These are phyloP conservation scores for Poecile montanus DNA, from an alignment of 2,797 vertebrate species.

Conservation along the genomic window DNA sequence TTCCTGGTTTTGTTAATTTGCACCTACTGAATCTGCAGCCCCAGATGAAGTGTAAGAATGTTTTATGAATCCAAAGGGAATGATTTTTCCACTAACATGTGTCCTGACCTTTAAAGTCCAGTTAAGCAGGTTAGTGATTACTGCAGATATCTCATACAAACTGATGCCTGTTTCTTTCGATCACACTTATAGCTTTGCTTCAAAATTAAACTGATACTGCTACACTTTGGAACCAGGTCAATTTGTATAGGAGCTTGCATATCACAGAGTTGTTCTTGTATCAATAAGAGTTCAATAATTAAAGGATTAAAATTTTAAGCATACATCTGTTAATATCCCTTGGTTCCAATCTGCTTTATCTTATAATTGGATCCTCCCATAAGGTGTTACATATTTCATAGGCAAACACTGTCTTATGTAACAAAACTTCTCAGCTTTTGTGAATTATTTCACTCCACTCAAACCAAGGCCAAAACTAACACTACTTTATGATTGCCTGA, in stretches of 20 bases:
- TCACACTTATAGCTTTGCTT: not conserved
- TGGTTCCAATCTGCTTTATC: not conserved
- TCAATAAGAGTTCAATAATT: not conserved
- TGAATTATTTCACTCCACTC: not conserved
- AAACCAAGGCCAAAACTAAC: not conserved
- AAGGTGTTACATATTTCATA: not conserved
- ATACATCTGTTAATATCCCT: not conserved
- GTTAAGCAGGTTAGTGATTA: not conserved
- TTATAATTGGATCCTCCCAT: slow-evolving; percentile 11
- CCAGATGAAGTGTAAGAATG: not conserved
- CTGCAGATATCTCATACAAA: not conserved
- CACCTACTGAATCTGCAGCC: not conserved
- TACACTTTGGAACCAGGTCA: not conserved
- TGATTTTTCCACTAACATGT: not conserved
- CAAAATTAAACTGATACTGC: not conserved
- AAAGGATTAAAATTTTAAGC: not conserved
- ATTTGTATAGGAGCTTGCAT: not conserved
- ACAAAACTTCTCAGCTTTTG: not conserved
- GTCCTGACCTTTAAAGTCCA: not conserved
- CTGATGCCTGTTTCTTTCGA: not conserved
- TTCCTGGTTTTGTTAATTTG: not conserved
- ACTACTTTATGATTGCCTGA: not conserved
- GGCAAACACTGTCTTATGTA: not conserved
- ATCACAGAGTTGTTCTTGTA: not conserved
- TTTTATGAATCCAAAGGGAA: not conserved